Base-by-base conservation (phyloP, 2,888 invertebrate species). In the Sisyra terminalis region DNA sequence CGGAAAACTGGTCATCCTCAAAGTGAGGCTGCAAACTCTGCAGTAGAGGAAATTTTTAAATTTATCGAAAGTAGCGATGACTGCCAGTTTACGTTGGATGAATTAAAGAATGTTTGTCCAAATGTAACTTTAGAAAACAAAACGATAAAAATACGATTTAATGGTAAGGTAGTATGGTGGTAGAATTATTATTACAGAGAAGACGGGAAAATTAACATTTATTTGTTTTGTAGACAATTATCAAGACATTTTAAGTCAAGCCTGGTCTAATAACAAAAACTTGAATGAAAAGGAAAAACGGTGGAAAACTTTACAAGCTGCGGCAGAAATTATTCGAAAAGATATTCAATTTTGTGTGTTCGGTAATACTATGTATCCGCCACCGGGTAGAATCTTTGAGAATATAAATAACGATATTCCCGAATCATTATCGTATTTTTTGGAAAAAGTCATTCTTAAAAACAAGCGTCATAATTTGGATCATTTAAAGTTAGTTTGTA, bases 21-120 rank as follows among this genome's bases (percentile, higher is more conserved):
- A 55, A 49, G 49, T 44, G 52, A 54, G 44, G 30, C 50, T 47
- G 49, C 43, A 37, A 52, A 53, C 48, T 34, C 46, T 39, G 55
- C 53, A 45, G 56, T 59, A 55, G 52, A 57, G 44, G 53, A 57
- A 53, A 54, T 54, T 50, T 56, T 54, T 46, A 39, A 46, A 10
- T 5, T 15, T 47, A 55, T 57, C 44, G 54, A 55, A 52, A 53
- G 50, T 51, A 48, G 51, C 52, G 46, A 40, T 15, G 44, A 44
- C 24, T 44, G 29, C 16, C 44, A 44, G 40, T 44, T 39, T 17
- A 15, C 44, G 5, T 35, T 44, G 41, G 41, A 45, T 44, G 46
- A 46, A 47, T 40, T 46, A 30, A 40, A 44, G 40, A 42, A 42
- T 47, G 43, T 43, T 40, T 43, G 43, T 29, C 43, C 43, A 45